Conservation (phyloP, 1,140 invertebrate genomes). For the Solenopsis fugax region DNA sequence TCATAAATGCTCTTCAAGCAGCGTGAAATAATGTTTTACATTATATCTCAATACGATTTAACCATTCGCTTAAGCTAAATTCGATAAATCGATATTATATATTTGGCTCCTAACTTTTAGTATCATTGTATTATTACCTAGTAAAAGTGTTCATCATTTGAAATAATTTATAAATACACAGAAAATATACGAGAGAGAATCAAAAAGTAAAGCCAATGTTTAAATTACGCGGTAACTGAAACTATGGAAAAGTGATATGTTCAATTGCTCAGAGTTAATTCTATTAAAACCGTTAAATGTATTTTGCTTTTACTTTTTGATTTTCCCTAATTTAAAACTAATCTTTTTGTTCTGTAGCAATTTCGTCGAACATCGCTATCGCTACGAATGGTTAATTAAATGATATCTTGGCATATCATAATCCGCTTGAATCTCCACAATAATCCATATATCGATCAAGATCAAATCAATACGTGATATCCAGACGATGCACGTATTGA, state of each 20-base stretch:
- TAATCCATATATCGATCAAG: background rate
- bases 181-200: too few relatives aligned
- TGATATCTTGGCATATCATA: background rate
- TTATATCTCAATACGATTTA: background rate
- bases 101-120: background rate
- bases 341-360: background rate
- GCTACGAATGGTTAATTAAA: background rate
- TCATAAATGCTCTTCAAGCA: slow-evolving; percentile 9
- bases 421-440: slow-evolving; percentile 1
- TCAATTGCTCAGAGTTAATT: too few relatives aligned
- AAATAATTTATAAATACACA: background rate
- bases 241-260: too few relatives aligned
- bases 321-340: background rate
- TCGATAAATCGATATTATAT: background rate
- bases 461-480: background rate
- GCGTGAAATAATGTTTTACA: background rate
- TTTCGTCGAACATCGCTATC: background rate
- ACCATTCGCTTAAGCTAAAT: background rate
- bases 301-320: too few relatives aligned
- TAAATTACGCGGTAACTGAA: too few relatives aligned
- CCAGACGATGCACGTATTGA: background rate
- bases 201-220: too few relatives aligned
- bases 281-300: too few relatives aligned
- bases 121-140: background rate
- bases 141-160: background rate